These are phyloP conservation scores for Leuctra nigra DNA, from an alignment of 2,888 invertebrate genomes.

Conservation along the genomic window DNA sequence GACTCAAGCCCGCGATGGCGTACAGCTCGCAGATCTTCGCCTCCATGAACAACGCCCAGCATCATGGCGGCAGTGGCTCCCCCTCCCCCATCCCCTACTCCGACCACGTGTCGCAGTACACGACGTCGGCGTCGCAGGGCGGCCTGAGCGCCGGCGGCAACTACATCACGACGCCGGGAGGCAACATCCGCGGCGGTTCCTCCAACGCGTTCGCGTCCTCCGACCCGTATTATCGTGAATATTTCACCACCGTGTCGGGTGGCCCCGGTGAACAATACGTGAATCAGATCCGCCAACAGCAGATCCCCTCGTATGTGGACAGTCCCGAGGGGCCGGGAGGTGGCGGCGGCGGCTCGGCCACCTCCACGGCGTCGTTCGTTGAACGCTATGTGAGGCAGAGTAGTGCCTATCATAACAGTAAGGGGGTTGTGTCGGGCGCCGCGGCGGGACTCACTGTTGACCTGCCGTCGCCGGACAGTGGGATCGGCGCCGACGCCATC, in stretches of 20 bases:
- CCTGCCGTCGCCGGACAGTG: constrained; percentile 91
- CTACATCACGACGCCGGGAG: constrained; percentile 39
- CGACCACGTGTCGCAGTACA: constrained; percentile 40
- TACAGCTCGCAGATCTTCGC: constrained; percentile 64
- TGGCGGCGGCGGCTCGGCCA: constrained; percentile 46
- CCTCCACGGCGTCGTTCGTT: constrained; percentile 55
- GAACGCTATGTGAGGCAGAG: constrained; percentile 60
- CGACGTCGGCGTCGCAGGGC: constrained; percentile 30
- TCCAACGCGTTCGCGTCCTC: constrained; percentile 42
- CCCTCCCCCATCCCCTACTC: constrained; percentile 57
- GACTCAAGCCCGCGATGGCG: constrained; percentile 49
- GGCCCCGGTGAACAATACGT: constrained; percentile 20
- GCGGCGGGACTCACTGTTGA: constrained; percentile 75
- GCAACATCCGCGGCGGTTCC: constrained; percentile 41
- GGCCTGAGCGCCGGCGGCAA: constrained; percentile 42
- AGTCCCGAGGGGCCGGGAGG: constrained; percentile 36
- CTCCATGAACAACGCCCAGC: constrained; percentile 42
- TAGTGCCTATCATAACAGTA: constrained; percentile 57
- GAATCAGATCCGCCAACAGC: constrained; percentile 29
- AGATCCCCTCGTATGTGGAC: constrained; percentile 33
- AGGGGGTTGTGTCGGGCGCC: constrained; percentile 59
- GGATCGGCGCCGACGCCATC: constrained; percentile 90
- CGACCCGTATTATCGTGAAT: constrained; percentile 70
- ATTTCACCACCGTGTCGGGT: constrained; percentile 46
- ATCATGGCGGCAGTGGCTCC: constrained; percentile 46